Evolutionary conservation across 2,797 vertebrate genomes (phyloP).

Genomic region (Sciurus carolinensis): DNA sequence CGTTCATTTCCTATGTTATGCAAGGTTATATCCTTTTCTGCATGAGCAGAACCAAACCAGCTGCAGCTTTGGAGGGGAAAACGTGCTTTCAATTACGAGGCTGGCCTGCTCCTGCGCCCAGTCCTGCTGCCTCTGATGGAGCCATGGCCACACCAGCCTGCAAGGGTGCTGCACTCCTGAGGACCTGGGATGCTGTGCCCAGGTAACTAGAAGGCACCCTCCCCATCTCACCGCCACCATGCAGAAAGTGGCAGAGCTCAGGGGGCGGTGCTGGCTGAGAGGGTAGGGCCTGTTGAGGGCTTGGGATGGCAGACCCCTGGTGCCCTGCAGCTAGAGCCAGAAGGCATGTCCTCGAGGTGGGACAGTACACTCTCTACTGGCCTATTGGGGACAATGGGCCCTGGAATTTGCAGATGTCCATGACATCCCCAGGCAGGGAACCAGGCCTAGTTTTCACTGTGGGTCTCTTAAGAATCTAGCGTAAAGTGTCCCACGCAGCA

Average conservation of each 20-base stretch:
- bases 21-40: conserved; percentile 94
- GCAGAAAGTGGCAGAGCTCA: background rate
- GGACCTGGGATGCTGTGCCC: conserved; percentile 81
- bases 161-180: conserved; percentile 86
- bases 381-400: background rate
- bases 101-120: conserved; percentile 90
- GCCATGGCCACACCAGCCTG: conserved; percentile 89
- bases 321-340: background rate
- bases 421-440: fast-evolving
- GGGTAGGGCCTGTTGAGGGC: background rate
- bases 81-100: conserved; percentile 93
- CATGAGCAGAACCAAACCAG: conserved; percentile 94
- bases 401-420: background rate
- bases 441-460: background rate
- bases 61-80: conserved; percentile 92
- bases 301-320: background rate
- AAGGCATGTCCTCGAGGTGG: background rate
- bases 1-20: conserved; percentile 94
- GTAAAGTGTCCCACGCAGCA: background rate
- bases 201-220: conserved; percentile 76
- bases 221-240: background rate
- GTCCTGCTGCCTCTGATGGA: conserved; percentile 91
- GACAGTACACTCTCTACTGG: fast-evolving
- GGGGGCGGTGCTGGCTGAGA: background rate
- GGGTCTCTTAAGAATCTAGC: background rate